Conservation (phyloP, 64 coral and sea anemone genomes). For the Catalaphyllia jardinei region DNA sequence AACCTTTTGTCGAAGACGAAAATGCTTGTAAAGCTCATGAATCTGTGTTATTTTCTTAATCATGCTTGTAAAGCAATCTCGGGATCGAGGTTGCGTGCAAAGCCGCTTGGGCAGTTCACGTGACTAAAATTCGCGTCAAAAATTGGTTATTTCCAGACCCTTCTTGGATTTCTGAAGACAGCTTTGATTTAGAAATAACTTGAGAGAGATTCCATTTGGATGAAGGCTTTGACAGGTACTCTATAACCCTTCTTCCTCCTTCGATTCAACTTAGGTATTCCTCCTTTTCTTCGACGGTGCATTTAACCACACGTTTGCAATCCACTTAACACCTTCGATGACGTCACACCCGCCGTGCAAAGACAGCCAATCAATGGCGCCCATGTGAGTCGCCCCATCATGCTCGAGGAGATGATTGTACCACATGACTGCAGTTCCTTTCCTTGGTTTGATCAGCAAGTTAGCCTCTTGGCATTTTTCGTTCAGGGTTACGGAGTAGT, state of each 20-base stretch:
- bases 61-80: too few relatives aligned
- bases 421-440: slow-evolving; percentile 33
- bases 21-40: too few relatives aligned
- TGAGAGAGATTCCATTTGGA: background rate
- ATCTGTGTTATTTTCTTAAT: too few relatives aligned
- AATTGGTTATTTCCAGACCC: too few relatives aligned
- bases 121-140: too few relatives aligned
- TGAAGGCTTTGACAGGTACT: too few relatives aligned
- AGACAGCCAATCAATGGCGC: background rate
- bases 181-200: background rate
- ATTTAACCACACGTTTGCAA: slow-evolving; percentile 35
- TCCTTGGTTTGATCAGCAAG: slow-evolving; percentile 27
- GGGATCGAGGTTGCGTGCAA: too few relatives aligned
- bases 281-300: background rate
- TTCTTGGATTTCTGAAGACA: background rate
- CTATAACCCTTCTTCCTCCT: too few relatives aligned
- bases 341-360: slow-evolving; percentile 47
- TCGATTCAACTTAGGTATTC: background rate
- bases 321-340: slow-evolving; percentile 35
- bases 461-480: slow-evolving; percentile 27
- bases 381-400: slow-evolving; percentile 33
- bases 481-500: slow-evolving; percentile 29
- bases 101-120: too few relatives aligned
- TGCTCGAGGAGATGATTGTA: slow-evolving; percentile 31
- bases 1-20: too few relatives aligned